Evolutionary conservation across 2,113 vertebrate genomes (phyloP).

Genomic region (Pelvicachromis taeniatus): DNA sequence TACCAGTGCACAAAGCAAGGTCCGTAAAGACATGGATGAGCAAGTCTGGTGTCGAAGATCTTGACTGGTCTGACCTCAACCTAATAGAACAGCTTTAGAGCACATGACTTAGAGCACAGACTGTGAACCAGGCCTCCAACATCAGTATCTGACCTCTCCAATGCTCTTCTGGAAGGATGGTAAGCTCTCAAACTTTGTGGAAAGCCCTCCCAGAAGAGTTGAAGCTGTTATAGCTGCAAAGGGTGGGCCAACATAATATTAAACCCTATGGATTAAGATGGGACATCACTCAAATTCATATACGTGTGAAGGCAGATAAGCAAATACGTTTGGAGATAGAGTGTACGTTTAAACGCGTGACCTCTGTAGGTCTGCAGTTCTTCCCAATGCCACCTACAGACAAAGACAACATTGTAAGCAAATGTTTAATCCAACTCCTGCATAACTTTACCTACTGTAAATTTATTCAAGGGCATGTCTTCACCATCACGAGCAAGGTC

Average conservation of each 20-base stretch:
- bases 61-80: not conserved
- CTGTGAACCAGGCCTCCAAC: not conserved
- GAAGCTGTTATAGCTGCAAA: not conserved
- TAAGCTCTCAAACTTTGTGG: not conserved
- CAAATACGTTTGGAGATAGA: not conserved
- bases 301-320: not conserved
- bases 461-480: not conserved
- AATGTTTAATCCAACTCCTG: not conserved
- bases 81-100: not conserved
- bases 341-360: not conserved
- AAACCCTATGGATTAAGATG: not conserved
- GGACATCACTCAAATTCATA: not conserved
- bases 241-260: not conserved
- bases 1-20: not conserved
- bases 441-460: not conserved
- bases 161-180: not conserved
- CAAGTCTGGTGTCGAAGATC: not conserved
- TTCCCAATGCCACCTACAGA: not conserved
- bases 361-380: not conserved
- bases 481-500: not conserved
- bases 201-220: not conserved
- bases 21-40: not conserved
- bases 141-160: not conserved
- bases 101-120: not conserved
- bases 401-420: not conserved